Percentiles rank a stretch among this genome's conserved stretches.
phyloP scores from a whole-genome alignment of 2,797 vertebrate species.

The Cyprinodon diabolis region DNA sequence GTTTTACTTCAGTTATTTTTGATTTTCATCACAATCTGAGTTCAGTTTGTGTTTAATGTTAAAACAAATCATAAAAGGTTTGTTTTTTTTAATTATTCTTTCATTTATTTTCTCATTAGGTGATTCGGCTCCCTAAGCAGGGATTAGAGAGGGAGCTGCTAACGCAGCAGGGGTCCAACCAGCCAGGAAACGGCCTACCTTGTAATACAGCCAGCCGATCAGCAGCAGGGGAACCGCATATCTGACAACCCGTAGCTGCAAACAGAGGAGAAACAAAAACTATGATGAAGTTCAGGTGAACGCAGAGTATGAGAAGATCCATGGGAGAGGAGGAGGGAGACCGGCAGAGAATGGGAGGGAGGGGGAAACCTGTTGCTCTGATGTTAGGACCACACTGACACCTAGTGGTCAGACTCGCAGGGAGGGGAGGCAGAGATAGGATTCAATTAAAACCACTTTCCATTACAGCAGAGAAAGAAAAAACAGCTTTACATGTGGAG shows the following conservation, averaged over 20 bases:
- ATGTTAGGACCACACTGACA: conserved; percentile 77
- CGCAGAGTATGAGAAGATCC: conserved; percentile 13
- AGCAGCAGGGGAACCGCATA: conserved; percentile 83
- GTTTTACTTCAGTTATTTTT: no score
- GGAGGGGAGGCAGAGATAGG: not conserved
- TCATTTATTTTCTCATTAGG: conserved; percentile 8
- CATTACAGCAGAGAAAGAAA: no score
- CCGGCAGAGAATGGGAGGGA: conserved; percentile 22
- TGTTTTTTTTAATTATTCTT: conserved; percentile 32
- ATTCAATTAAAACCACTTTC: not conserved
- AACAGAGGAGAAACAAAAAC: conserved; percentile 37
- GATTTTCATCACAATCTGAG: no score
- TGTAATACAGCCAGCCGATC: conserved; percentile 87
- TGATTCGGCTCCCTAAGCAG: conserved; percentile 16
- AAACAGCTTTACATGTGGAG: no score
- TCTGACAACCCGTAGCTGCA: conserved; percentile 85
- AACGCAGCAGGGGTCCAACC: conserved; percentile 43
- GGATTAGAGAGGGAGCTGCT: conserved; percentile 32
- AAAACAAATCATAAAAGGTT: not conserved
- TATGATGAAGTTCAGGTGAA: conserved; percentile 30
- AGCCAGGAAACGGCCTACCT: conserved; percentile 81
- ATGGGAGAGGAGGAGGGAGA: conserved; percentile 23
- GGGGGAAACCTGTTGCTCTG: conserved; percentile 3
- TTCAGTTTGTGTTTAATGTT: not conserved
- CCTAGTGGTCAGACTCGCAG: conserved; percentile 67